A percentile compares a stretch with the other conserved stretches of the same genome.
phyloP scores from a whole-genome alignment of 2,113 vertebrate species.

The Hippocampus zosterae region DNA sequence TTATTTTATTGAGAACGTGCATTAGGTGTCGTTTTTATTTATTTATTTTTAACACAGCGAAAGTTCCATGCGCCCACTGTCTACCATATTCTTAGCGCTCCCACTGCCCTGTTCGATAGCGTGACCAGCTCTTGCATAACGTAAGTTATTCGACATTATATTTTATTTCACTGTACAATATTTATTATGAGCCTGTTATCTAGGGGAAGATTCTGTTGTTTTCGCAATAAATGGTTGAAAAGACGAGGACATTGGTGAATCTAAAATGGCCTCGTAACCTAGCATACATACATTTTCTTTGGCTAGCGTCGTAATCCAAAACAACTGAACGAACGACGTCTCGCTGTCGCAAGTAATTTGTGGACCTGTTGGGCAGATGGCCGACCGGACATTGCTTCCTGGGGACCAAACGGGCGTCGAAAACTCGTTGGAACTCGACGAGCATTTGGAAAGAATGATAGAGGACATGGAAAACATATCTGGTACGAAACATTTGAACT shows the following conservation, averaged over 20 bases:
- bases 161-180: background rate
- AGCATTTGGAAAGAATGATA: slow-evolving; percentile 59
- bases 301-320: background rate
- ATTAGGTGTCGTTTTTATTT: background rate
- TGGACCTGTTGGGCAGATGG: slow-evolving; percentile 48
- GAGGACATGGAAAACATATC: slow-evolving; percentile 62
- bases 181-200: background rate
- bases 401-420: slow-evolving; percentile 12
- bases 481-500: slow-evolving; percentile 30
- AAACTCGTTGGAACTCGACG: slow-evolving; percentile 43
- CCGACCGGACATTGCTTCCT: background rate
- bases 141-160: background rate
- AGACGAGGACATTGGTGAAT: background rate
- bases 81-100: background rate
- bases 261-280: background rate
- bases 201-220: background rate
- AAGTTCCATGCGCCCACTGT: background rate
- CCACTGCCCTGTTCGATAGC: background rate
- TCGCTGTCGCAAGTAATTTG: background rate
- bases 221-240: background rate
- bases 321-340: background rate
- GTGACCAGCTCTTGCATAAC: background rate
- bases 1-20: background rate
- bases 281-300: background rate
- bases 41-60: no score